Conservation (phyloP, 1,140 invertebrate genomes). For the Lordiphosa clarofinis region DNA sequence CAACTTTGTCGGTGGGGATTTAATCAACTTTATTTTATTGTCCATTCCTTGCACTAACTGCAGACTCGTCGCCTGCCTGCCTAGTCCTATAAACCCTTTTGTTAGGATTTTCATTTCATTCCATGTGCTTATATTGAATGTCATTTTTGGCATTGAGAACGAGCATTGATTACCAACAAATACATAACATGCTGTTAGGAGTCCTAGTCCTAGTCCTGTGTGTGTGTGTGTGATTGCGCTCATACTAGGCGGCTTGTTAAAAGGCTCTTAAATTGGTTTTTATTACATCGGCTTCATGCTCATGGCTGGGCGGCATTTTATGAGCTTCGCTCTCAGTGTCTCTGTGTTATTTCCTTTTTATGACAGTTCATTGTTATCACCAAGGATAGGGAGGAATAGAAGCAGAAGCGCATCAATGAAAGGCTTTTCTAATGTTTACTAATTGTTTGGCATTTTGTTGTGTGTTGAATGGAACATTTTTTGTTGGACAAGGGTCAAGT, state of each 20-base stretch:
- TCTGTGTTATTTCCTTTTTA: conserved; percentile 23
- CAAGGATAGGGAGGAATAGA: neutral
- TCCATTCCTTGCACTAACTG: conserved; percentile 5
- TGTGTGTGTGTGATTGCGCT: conserved; percentile 1
- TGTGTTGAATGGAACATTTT: neutral
- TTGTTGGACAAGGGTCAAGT: conserved; percentile 8
- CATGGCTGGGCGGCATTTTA: conserved; percentile 19
- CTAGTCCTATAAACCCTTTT: conserved; percentile 20
- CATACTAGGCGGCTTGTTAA: conserved; percentile 22
- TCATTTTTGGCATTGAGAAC: conserved; percentile 19
- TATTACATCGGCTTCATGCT: conserved; percentile 31
- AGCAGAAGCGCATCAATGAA: conserved; percentile 3
- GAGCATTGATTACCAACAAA: conserved; percentile 49
- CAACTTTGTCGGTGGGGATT: conserved; percentile 37
- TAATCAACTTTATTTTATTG: conserved; percentile 62
- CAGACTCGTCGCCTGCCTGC: conserved; percentile 1
- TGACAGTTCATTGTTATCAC: conserved; percentile 30
- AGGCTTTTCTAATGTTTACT: conserved; percentile 23
- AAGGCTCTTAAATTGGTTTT: conserved; percentile 45
- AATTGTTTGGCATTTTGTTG: conserved; percentile 27
- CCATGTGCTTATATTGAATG: conserved; percentile 24
- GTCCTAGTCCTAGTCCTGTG: conserved; percentile 2
- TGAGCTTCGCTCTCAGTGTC: conserved; percentile 5
- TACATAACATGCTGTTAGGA: conserved; percentile 15
- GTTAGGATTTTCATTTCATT: conserved; percentile 45